These are phyloP conservation scores for Ypsolopha sequella DNA, from an alignment of 2,888 invertebrate species.

Conservation along the genomic window DNA sequence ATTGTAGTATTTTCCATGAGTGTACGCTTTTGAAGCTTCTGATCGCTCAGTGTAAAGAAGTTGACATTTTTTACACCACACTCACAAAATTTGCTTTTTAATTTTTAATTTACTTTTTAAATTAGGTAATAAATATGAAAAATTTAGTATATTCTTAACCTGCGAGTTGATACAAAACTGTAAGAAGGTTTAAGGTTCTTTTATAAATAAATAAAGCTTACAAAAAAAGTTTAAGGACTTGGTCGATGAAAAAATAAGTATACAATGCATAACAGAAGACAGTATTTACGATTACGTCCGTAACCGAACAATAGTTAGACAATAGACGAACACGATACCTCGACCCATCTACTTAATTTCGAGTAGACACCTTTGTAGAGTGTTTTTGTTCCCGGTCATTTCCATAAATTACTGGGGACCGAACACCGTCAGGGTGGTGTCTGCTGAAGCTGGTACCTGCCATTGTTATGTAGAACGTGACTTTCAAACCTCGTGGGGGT, in stretches of 20 bases:
- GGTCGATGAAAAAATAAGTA: not conserved
- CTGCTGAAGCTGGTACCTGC: constrained; percentile 40
- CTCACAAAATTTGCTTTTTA: too few species aligned
- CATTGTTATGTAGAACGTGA: constrained; percentile 64
- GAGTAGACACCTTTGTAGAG: constrained; percentile 65
- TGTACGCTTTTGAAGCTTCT: too few species aligned
- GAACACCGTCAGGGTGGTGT: constrained; percentile 18
- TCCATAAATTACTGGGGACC: constrained; percentile 65
- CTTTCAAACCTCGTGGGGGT: constrained; percentile 40
- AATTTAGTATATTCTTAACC: too few species aligned
- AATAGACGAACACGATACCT: constrained; percentile 44
- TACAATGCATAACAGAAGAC: not conserved
- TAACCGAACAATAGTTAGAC: constrained; percentile 45
- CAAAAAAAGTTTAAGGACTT: not conserved
- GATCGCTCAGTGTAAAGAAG: too few species aligned
- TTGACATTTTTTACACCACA: too few species aligned
- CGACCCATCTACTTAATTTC: constrained; percentile 66
- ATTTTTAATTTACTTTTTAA: too few species aligned
- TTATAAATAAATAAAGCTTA: too few species aligned
- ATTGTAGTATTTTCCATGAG: too few species aligned
- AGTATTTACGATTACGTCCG: constrained; percentile 51
- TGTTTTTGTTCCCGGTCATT: constrained; percentile 65
- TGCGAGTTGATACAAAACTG: too few species aligned
- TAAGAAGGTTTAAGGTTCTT: too few species aligned
- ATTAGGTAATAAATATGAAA: too few species aligned